A percentile compares a stretch with the other conserved stretches of the same genome.
Evolutionary conservation across 2,888 invertebrate species (phyloP).

Genomic region (Miltochrista miniata): DNA sequence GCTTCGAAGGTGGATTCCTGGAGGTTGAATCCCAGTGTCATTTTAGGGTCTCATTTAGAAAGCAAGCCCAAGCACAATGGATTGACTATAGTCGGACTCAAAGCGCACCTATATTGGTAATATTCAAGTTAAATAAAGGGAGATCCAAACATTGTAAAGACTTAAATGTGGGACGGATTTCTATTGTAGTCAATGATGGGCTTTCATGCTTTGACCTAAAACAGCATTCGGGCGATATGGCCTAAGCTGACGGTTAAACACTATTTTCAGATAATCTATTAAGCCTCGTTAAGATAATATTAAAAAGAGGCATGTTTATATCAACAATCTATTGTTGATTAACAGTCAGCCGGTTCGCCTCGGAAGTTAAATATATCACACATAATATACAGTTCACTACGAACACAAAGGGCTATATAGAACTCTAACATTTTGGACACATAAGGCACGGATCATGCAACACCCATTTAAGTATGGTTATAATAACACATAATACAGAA

Average conservation of each 20-base stretch:
- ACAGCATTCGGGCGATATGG: conserved; percentile 56
- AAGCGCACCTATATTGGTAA: conserved; percentile 67
- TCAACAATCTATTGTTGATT: conserved; percentile 46
- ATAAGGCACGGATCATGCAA: conserved; percentile 82
- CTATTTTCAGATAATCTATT: conserved; percentile 24
- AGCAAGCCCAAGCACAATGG: conserved; percentile 82
- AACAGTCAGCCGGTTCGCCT: conserved; percentile 70
- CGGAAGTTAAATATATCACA: conserved; percentile 58
- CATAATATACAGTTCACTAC: conserved; percentile 74
- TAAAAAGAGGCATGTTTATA: conserved; percentile 25
- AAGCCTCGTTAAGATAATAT: conserved; percentile 23
- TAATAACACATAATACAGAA: conserved; percentile 55
- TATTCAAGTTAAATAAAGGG: conserved; percentile 64
- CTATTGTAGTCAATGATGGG: conserved; percentile 63
- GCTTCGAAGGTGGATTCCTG: conserved; percentile 55
- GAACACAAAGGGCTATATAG: conserved; percentile 81
- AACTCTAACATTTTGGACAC: conserved; percentile 79
- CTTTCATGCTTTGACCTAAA: conserved; percentile 76
- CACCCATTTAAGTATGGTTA: conserved; percentile 77
- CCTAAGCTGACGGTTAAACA: conserved; percentile 75
- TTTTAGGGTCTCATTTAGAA: conserved; percentile 59
- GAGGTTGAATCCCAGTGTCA: conserved; percentile 54
- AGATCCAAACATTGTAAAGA: conserved; percentile 57
- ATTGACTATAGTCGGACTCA: conserved; percentile 61
- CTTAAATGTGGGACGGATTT: conserved; percentile 61